Base-by-base conservation (phyloP, 2,113 vertebrate species). In the Progne subis region DNA sequence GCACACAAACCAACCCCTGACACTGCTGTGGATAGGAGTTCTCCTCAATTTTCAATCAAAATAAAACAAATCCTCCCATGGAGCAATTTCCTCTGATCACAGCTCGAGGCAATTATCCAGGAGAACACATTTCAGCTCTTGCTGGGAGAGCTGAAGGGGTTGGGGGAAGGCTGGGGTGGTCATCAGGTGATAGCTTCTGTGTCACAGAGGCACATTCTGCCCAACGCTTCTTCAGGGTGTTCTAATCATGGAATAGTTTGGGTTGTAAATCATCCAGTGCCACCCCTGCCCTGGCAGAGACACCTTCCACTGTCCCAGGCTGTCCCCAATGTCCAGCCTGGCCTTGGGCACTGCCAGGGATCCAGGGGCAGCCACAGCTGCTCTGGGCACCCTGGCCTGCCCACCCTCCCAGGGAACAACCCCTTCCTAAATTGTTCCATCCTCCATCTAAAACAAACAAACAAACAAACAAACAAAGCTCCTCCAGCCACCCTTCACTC, bases 201-300 rank as follows among this genome's bases (percentile, higher is more conserved):
- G 57, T 10, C 59, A 47, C 59, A 47, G n/a, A 4, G 41, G 28
- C 14, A 56, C 34, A 12, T 6, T 14, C 32, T 77, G 55, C 55
- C 55, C 49, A 41, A 0, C 0, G 1, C 57, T 7, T 23, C 67
- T 32, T 20, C 67, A 23, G 65, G 50, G 11, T 6, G 7, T 7
- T 43, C 50, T 5, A 4, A 5, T 44, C 26, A 11, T 8, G 55
- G 65, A 63, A 39, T 44, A 46, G 11, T 8, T 37, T 34, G 11
- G 12, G 5, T 26, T 9, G 14, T 6, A 55, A 2, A 3, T 2
- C 49, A 47, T 0, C 75, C 41, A 41, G 11, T 11, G 16, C 6
- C 57, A n/a, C 11, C 49, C 24, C 56, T 17, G 64, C 56, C 74
- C 17, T 8, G 65, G 29, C 56, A 71, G 57, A 34, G 67, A 80